These are phyloP conservation scores for Hyposoter didymator DNA, from an alignment of 2,888 invertebrate species.

Conservation along the genomic window DNA sequence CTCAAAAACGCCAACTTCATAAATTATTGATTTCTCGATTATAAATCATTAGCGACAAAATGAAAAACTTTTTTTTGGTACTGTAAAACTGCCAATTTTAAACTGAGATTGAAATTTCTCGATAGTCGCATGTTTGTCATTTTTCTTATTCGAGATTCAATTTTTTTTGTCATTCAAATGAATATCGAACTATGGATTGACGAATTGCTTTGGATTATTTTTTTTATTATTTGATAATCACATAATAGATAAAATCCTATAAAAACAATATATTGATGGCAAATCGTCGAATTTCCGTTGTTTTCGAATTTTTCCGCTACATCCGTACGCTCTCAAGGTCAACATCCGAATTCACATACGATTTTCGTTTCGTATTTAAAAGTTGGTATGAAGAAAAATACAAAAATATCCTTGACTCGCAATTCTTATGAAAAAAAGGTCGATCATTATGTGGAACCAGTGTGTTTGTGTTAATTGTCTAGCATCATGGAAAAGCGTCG, in stretches of 20 bases:
- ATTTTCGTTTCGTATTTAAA: not conserved
- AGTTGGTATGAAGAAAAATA: not conserved
- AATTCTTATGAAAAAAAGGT: not conserved
- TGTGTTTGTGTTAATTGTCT: conserved; percentile 2
- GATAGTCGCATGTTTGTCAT: not conserved
- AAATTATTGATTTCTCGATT: not conserved
- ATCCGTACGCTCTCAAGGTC: not conserved
- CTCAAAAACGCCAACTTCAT: not conserved
- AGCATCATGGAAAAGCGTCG: conserved; percentile 53
- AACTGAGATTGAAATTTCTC: not conserved
- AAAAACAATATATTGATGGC: not conserved
- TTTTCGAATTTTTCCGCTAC: not conserved
- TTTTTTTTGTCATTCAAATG: not conserved
- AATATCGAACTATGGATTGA: not conserved
- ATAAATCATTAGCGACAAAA: not conserved
- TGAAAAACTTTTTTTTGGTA: not conserved
- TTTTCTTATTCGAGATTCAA: not conserved
- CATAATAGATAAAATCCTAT: not conserved
- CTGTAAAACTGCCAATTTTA: conserved; percentile 54
- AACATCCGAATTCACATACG: not conserved
- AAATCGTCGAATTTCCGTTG: not conserved
- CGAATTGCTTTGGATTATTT: not conserved
- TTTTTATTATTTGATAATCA: not conserved
- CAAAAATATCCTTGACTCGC: not conserved
- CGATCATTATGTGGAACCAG: not conserved